Conservation (phyloP, 1,140 invertebrate genomes). For the Zaprionus davidi region DNA sequence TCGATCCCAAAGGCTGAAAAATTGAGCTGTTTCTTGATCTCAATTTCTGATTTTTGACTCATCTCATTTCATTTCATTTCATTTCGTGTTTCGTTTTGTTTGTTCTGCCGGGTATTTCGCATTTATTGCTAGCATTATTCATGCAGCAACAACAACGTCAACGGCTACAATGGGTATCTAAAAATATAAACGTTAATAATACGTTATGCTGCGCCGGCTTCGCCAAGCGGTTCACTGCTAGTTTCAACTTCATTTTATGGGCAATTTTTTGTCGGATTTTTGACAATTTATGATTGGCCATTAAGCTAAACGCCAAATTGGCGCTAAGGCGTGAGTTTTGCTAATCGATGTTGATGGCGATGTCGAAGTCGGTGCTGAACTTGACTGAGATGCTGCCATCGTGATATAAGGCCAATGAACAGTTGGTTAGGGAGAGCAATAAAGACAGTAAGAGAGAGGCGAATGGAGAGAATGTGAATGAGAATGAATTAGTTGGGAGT, state of each 20-base stretch:
- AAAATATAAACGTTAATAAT: conserved; percentile 63
- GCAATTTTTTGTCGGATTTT: conserved; percentile 33
- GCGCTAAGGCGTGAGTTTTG: conserved; percentile 69
- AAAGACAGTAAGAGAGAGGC: background rate
- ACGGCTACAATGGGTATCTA: conserved; percentile 4
- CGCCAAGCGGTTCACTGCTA: conserved; percentile 8
- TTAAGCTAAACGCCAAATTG: conserved; percentile 78
- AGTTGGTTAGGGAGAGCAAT: conserved; percentile 6
- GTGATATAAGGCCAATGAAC: conserved; percentile 45
- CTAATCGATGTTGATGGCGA: conserved; percentile 63
- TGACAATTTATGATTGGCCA: conserved; percentile 71
- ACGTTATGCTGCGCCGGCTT: conserved; percentile 24
- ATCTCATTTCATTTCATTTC: background rate
- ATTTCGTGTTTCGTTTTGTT: conserved; percentile 38
- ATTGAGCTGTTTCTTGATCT: conserved; percentile 44
- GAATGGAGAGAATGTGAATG: background rate
- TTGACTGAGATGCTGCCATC: conserved; percentile 17
- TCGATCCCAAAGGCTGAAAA: conserved; percentile 51
- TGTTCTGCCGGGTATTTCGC: conserved; percentile 56
- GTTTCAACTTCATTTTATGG: conserved; percentile 51
- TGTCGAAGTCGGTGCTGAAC: conserved; percentile 12
- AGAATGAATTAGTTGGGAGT: no score
- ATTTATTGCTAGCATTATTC: conserved; percentile 73
- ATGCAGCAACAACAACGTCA: conserved; percentile 31
- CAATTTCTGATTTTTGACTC: conserved; percentile 55